Conservation (phyloP, 2,888 invertebrate genomes). For the Sinodicranocentrus sp. region DNA sequence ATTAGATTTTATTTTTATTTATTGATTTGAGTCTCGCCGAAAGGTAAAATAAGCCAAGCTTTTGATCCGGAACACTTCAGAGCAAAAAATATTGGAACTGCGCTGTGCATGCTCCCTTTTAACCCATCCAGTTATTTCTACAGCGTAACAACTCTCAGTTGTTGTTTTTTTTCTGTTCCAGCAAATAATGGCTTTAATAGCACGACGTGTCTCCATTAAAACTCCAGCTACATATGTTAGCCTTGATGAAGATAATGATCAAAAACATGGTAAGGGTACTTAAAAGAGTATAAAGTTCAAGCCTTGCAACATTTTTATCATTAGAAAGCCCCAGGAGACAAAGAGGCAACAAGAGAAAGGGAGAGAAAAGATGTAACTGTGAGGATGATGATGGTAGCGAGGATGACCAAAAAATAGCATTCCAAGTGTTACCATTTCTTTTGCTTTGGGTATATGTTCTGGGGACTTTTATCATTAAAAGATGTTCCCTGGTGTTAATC, state of each 20-base stretch:
- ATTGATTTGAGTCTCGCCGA: slow-evolving; percentile 23
- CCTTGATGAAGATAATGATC: slow-evolving; percentile 27
- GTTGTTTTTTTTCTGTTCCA: slow-evolving; percentile 24
- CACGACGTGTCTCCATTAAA: slow-evolving; percentile 64
- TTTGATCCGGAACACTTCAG: slow-evolving; percentile 26
- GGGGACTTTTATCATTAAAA: slow-evolving; percentile 66
- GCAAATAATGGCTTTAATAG: slow-evolving; percentile 61
- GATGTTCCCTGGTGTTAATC: slow-evolving; percentile 69
- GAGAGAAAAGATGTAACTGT: slow-evolving; percentile 50
- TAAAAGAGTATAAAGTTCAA: slow-evolving; percentile 43
- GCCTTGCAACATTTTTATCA: slow-evolving; percentile 52
- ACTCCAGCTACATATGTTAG: neutral
- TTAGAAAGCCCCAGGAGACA: slow-evolving; percentile 63
- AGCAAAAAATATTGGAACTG: neutral
- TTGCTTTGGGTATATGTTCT: neutral
- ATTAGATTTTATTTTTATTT: neutral
- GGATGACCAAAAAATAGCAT: slow-evolving; percentile 35
- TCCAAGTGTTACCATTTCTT: neutral
- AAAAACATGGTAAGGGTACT: slow-evolving; percentile 33
- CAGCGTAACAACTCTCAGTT: neutral
- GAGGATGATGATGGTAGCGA: slow-evolving; percentile 25
- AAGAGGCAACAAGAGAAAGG: slow-evolving; percentile 1
- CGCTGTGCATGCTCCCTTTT: slow-evolving; percentile 59
- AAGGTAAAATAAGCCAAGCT: neutral
- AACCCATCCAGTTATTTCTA: slow-evolving; percentile 46